Base-by-base conservation (phyloP, 2,113 vertebrate genomes). In the Nothoprocta perdicaria region DNA sequence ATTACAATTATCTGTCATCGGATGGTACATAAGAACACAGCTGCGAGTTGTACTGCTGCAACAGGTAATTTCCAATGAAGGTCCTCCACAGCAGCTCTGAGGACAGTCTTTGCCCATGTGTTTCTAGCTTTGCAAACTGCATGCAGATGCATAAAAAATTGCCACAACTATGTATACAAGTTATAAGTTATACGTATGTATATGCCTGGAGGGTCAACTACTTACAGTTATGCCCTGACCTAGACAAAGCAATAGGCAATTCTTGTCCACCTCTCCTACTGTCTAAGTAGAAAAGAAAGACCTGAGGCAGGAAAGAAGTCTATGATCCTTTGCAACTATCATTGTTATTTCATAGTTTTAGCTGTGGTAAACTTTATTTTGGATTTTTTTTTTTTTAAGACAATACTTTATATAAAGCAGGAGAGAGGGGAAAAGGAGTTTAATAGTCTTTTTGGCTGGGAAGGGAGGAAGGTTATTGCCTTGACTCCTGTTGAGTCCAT, bases 231-330 rank as follows among this genome's bases (percentile, higher is more conserved):
- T 23, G 16, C 22, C 63, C 65, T 58, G 76, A 52, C 4, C 10
- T 60, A 68, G 15, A 52, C 9, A 76, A 66, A 66, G 31, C 11
- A 80, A 40, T 10, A 35, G 31, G 18, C 9, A 57, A 21, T 50
- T 67, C 22, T 31, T 69, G 4, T 75, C n/a, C 13, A 63, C 3
- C 4, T 66, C 2, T 60, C 45, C 24, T 33, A 68, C 14, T 46
- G 21, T 24, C 8, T 29, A 82, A 48, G 33, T 3, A 72, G 38
- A 8, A 27, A 85, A 81, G 52, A 77, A 80, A 73, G 76, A 50
- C 0, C 0, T 2, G 6, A 60, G 14, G 6, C 4, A 52, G 45
- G 74, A 38, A 61, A 13, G 33, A 52, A 45, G 10, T 19, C 8
- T 77, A 27, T 43, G 21, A 41, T 38, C 33, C 21, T 67, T 12